These are phyloP conservation scores for Nansenia antarctica DNA, from an alignment of 2,113 vertebrate species.

Conservation along the genomic window DNA sequence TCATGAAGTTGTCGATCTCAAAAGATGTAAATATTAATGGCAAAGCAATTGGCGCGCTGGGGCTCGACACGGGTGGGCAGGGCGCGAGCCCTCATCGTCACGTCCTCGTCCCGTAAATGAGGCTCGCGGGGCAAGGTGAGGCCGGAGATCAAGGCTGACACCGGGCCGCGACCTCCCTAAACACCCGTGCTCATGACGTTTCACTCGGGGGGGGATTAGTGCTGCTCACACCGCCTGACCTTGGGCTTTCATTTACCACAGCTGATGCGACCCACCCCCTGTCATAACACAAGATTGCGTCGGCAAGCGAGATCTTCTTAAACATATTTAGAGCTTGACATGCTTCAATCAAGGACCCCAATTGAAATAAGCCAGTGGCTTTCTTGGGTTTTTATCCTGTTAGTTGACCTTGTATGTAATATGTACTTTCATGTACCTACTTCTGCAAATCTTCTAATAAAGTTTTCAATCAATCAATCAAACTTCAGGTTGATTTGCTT, in stretches of 20 bases:
- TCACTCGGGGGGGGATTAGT: conserved; percentile 12
- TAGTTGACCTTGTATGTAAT: no score
- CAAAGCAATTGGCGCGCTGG: background rate
- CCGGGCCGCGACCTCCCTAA: conserved; percentile 18
- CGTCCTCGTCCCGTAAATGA: conserved; percentile 8
- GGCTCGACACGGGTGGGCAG: conserved; percentile 7
- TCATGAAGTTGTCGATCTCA: background rate
- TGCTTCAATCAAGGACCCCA: no score
- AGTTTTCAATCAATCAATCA: no score
- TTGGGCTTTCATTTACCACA: conserved; percentile 23
- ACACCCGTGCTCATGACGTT: conserved; percentile 5
- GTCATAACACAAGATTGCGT: conserved; percentile 30
- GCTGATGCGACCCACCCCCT: conserved; percentile 20
- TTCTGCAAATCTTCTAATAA: no score
- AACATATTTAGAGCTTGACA: conserved; percentile 12
- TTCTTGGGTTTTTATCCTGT: no score
- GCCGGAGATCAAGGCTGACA: conserved; percentile 32
- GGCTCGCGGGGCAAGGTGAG: conserved; percentile 20
- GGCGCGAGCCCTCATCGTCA: conserved; percentile 6
- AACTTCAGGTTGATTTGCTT: conserved; percentile 22
- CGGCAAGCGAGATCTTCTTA: conserved; percentile 10
- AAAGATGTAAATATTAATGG: conserved; percentile 1
- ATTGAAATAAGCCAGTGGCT: no score
- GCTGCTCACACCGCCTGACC: conserved; percentile 20
- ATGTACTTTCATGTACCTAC: no score